phyloP scores from a whole-genome alignment of 2,888 invertebrate genomes.

The Plemyria rubiginata region DNA sequence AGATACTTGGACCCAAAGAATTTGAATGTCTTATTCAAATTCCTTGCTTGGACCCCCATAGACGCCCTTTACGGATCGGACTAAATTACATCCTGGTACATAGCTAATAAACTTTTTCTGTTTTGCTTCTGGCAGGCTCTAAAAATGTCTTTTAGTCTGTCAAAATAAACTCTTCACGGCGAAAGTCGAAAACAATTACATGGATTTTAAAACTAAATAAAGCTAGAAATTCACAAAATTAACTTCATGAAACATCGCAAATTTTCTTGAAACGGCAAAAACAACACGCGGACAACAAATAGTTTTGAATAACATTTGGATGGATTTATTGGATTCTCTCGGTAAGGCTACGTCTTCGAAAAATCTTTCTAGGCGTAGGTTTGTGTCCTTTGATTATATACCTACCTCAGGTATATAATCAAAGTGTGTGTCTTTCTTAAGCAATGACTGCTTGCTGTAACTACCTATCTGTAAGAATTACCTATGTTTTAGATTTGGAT shows the following conservation, averaged over 20 bases:
- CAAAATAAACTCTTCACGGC: conserved; percentile 5
- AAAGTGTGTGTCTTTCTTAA: no score
- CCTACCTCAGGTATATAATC: no score
- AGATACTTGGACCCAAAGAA: no score
- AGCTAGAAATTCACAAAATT: conserved; percentile 44
- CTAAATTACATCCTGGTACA: not conserved
- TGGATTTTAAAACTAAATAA: conserved; percentile 23
- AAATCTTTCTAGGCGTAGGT: not conserved
- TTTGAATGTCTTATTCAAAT: no score
- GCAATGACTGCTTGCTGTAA: no score
- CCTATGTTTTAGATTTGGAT: conserved; percentile 59
- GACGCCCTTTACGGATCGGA: no score
- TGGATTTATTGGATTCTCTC: conserved; percentile 71
- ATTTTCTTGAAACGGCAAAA: conserved; percentile 33
- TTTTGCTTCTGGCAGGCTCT: conserved; percentile 9
- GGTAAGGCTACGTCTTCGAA: conserved; percentile 51
- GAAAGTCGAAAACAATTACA: conserved; percentile 16
- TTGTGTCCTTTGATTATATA: no score
- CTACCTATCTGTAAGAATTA: not conserved
- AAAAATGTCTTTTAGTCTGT: not conserved
- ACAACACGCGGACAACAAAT: conserved; percentile 19
- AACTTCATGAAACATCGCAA: conserved; percentile 51
- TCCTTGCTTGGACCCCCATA: no score
- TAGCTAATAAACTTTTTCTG: not conserved
- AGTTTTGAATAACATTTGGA: conserved; percentile 45